These are phyloP conservation scores for Merops nubicus DNA, from an alignment of 2,113 vertebrate genomes.

Conservation along the genomic window DNA sequence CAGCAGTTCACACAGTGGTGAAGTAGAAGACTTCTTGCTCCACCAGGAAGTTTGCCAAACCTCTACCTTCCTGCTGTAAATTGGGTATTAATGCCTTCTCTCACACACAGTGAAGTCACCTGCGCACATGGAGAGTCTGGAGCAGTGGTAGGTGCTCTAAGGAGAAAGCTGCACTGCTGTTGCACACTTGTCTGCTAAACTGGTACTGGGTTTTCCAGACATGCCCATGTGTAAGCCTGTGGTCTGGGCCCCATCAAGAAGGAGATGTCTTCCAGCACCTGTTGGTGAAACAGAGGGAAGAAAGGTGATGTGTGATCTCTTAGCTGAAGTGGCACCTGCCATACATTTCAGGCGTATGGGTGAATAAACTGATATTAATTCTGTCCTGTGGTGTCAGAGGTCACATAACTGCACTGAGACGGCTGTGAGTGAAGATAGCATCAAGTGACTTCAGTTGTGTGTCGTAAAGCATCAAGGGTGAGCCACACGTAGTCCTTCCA, in stretches of 20 bases:
- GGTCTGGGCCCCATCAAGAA: neutral
- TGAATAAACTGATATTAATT: neutral
- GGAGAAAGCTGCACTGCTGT: neutral
- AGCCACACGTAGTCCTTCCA: accelerated
- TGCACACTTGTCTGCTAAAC: neutral
- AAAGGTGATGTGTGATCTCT: neutral
- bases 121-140: neutral
- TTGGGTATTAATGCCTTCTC: neutral
- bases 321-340: neutral
- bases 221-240: accelerated
- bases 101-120: neutral
- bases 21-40: neutral
- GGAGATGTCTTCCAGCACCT: neutral
- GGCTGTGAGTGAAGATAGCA: neutral
- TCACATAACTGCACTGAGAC: neutral
- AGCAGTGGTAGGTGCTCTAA: neutral
- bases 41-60: neutral
- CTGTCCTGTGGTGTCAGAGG: neutral
- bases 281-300: neutral
- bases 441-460: neutral
- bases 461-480: neutral
- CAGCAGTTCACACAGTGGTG: neutral
- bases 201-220: neutral
- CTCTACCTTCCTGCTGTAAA: neutral
- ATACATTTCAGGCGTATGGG: neutral